Conservation (phyloP, 2,797 vertebrate genomes). For the Pygocentrus nattereri region DNA sequence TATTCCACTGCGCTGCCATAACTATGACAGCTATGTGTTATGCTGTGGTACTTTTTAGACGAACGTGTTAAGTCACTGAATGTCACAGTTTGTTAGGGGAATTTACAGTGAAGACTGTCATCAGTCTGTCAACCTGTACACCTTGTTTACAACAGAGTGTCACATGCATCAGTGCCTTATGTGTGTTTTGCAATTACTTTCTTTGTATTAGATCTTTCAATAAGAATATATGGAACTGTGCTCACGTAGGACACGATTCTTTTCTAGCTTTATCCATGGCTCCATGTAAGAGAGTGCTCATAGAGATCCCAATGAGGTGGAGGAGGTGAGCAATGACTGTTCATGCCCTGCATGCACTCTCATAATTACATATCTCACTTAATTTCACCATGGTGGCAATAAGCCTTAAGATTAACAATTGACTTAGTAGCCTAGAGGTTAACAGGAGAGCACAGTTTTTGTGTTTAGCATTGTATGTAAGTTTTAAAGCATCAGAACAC, state of each 20-base stretch:
- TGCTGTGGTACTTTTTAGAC: conserved; percentile 45
- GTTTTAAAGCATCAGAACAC: no score
- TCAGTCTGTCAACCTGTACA: neutral
- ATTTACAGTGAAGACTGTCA: conserved; percentile 13
- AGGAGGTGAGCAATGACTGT: neutral
- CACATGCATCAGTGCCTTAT: neutral
- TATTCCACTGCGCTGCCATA: conserved; percentile 37
- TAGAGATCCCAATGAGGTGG: neutral
- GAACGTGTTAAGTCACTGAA: neutral
- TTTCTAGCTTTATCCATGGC: neutral
- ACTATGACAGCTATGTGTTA: conserved; percentile 6
- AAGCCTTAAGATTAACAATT: no score
- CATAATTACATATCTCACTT: no score
- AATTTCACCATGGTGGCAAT: no score
- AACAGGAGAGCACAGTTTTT: no score
- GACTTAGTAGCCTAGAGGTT: no score
- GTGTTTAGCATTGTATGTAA: no score
- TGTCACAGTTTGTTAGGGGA: conserved; percentile 30
- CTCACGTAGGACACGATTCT: neutral
- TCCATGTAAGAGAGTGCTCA: neutral
- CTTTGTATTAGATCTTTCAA: no score
- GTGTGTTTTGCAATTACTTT: neutral
- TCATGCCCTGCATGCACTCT: neutral
- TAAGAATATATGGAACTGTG: neutral
- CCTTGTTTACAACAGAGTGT: neutral